Evolutionary conservation across 2,888 invertebrate genomes (phyloP).

Genomic region (Drosophila colorata): DNA sequence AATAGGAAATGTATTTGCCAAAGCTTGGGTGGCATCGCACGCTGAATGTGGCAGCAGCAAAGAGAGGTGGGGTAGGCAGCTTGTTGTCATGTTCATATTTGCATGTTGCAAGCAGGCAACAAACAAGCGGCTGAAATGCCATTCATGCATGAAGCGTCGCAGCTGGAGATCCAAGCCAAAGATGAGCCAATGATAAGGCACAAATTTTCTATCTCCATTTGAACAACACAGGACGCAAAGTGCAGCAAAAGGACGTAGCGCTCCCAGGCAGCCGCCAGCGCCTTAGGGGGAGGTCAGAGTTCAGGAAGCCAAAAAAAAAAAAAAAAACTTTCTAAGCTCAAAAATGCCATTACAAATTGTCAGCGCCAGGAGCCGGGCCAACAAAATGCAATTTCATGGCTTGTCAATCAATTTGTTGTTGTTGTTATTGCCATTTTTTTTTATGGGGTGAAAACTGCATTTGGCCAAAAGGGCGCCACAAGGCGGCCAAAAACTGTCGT

Average conservation of each 20-base stretch:
- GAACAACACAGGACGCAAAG: slow-evolving; percentile 22
- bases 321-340: slow-evolving; percentile 43
- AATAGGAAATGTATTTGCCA: slow-evolving; percentile 63
- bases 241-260: slow-evolving; percentile 37
- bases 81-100: slow-evolving; percentile 49
- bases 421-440: slow-evolving; percentile 4
- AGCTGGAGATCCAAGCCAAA: slow-evolving; percentile 23
- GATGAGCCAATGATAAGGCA: slow-evolving; percentile 24
- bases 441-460: slow-evolving; percentile 11
- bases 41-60: background rate
- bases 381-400: slow-evolving; percentile 79
- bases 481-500: slow-evolving; percentile 64
- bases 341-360: slow-evolving; percentile 53
- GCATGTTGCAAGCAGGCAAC: slow-evolving; percentile 23
- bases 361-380: slow-evolving; percentile 38
- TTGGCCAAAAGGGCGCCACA: slow-evolving; percentile 61
- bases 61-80: background rate
- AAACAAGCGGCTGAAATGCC: slow-evolving; percentile 6
- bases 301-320: slow-evolving; percentile 18
- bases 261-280: slow-evolving; percentile 36
- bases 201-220: slow-evolving; percentile 28
- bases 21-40: slow-evolving; percentile 52
- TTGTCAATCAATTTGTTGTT: slow-evolving; percentile 78
- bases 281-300: slow-evolving; percentile 33
- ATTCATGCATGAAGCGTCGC: slow-evolving; percentile 42